Base-by-base conservation (phyloP, 2,113 vertebrate species). In the Paracanthobrama guichenoti region DNA sequence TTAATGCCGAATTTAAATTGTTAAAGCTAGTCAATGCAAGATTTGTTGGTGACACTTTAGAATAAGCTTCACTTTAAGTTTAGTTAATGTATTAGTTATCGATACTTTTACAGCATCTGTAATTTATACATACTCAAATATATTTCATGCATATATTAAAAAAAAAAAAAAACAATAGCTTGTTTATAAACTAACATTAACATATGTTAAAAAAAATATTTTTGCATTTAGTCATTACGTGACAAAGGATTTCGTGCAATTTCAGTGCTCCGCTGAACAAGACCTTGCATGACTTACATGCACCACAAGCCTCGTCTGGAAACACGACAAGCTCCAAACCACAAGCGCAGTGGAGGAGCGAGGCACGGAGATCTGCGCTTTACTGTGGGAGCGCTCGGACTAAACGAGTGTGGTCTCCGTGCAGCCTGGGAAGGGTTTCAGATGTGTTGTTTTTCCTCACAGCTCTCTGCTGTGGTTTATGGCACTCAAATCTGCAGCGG, bases 361-460 rank as follows among this genome's bases (percentile, higher is more conserved):
- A 85, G 48, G 64, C 69, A 3, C 13, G 35, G 88, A 86, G 72
- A 55, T 26, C 42, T 77, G 53, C 60, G 42, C 62, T 64, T 35
- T 26, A 71, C 35, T 76, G 78, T 76, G 67, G 57, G 24, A 35
- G 31, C 57, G 53, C 9, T 44, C 11, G 72, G 39, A n/a, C 31
- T 90, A 86, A 74, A 91, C 14, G 82, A 92, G 90, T 90, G 92
- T 89, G 90, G 90, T 92, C 91, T 89, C 69, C 46, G 0, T 48
- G 2, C 50, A 82, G 82, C 62, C 85, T 81, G 20, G 79, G 26
- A 73, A 3, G 35, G 85, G 84, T 90, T 88, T 87, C 83, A 79
- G 53, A 55, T 76, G 81, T 89, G 86, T 92, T 92, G 92, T 90
- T 91, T 92, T 93, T 92, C 85, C 90, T 90, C 89, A 91, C 90